phyloP scores from a whole-genome alignment of 2,888 invertebrate genomes.

The Tenthredo scrophulariae region DNA sequence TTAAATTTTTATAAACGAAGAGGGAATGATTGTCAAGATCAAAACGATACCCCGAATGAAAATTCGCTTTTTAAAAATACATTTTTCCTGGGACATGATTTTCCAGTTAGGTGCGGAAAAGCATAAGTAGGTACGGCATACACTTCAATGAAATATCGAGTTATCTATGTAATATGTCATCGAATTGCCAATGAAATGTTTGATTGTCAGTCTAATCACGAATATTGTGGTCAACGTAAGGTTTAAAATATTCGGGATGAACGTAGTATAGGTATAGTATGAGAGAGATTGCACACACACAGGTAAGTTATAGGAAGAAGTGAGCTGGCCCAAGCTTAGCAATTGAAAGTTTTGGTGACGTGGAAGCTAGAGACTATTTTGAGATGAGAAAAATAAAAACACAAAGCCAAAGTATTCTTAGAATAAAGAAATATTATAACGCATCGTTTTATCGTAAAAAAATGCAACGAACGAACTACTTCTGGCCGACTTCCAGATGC shows the following conservation, averaged over 20 bases:
- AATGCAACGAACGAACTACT: slow-evolving; percentile 35
- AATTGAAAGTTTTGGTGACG: slow-evolving; percentile 29
- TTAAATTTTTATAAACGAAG: no score
- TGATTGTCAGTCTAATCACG: neutral
- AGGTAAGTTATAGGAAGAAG: neutral
- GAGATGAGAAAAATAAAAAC: slow-evolving; percentile 2
- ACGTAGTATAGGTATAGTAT: neutral
- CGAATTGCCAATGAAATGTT: neutral
- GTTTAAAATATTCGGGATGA: neutral
- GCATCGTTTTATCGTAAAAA: slow-evolving; percentile 31
- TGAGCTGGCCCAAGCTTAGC: neutral
- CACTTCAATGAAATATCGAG: neutral
- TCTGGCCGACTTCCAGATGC: slow-evolving; percentile 50
- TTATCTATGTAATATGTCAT: neutral
- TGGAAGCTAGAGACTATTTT: slow-evolving; percentile 1
- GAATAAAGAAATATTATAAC: slow-evolving; percentile 19
- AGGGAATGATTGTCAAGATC: no score
- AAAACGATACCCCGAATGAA: no score
- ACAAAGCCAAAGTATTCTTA: neutral
- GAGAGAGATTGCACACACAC: neutral
- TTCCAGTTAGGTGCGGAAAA: no score
- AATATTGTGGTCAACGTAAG: neutral
- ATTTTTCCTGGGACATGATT: no score
- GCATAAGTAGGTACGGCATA: no score
- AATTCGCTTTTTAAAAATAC: no score